Percentiles rank a stretch among this genome's conserved stretches.
phyloP scores from a whole-genome alignment of 2,113 vertebrate species.

The Scortum barcoo region DNA sequence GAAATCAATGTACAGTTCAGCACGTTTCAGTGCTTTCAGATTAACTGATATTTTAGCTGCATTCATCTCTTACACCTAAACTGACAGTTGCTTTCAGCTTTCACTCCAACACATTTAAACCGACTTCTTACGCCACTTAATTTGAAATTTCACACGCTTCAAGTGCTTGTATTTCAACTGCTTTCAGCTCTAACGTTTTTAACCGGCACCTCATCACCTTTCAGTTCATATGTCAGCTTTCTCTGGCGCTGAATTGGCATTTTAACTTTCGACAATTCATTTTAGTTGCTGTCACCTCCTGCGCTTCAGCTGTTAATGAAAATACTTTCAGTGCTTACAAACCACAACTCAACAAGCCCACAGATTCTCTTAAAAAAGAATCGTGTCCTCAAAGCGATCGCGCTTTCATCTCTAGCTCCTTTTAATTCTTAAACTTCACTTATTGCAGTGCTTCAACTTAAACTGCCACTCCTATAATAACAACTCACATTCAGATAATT shows the following conservation, averaged over 20 bases:
- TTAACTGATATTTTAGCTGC: not conserved
- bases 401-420: too few relatives aligned
- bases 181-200: not conserved
- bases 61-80: not conserved
- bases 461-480: not conserved
- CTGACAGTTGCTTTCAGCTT: too few relatives aligned
- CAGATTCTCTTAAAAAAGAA: not conserved
- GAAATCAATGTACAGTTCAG: not conserved
- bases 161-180: too few relatives aligned
- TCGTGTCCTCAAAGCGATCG: not conserved
- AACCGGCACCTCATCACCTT: not conserved
- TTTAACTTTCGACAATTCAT: too few relatives aligned
- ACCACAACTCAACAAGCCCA: not conserved
- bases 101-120: too few relatives aligned
- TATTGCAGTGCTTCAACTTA: not conserved
- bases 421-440: too few relatives aligned
- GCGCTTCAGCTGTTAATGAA: too few relatives aligned
- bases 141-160: too few relatives aligned
- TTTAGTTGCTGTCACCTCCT: too few relatives aligned
- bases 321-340: not conserved
- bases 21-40: not conserved
- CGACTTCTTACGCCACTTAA: too few relatives aligned
- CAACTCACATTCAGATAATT: not conserved
- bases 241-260: not conserved
- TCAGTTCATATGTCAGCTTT: not conserved